These are phyloP conservation scores for Chrysolina americana DNA, from an alignment of 2,888 invertebrate genomes.

Conservation along the genomic window DNA sequence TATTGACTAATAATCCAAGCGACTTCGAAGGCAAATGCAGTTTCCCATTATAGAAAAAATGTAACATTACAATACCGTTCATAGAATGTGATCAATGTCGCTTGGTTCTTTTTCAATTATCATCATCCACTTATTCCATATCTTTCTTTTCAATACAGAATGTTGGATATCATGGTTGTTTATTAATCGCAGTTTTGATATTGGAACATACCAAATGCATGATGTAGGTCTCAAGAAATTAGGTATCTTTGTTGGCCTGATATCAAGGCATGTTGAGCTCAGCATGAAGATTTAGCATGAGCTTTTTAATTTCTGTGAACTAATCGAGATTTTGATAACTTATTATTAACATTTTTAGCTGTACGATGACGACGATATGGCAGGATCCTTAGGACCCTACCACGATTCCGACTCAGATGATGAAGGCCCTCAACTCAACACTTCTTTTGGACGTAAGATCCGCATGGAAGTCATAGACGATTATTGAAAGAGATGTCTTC, in stretches of 20 bases:
- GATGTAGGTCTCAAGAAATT: background rate
- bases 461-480: constrained; percentile 66
- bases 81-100: too few species aligned
- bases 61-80: too few species aligned
- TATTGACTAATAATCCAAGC: too few species aligned
- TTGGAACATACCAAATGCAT: background rate
- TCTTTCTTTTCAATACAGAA: too few species aligned
- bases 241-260: background rate
- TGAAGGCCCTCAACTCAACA: constrained; percentile 59
- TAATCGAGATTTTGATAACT: background rate
- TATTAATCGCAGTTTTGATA: too few species aligned
- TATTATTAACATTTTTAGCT: constrained; percentile 51
- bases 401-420: constrained; percentile 64
- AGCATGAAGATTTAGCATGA: constrained; percentile 1
- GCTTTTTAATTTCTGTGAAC: background rate
- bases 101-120: too few species aligned
- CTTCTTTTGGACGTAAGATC: constrained; percentile 62
- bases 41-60: too few species aligned
- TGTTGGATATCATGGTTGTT: too few species aligned
- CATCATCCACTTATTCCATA: too few species aligned
- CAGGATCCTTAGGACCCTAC: constrained; percentile 61
- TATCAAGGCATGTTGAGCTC: background rate
- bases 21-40: too few species aligned
- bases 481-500: constrained; percentile 61
- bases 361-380: constrained; percentile 63